Conservation (phyloP, 2,888 invertebrate species). For the Neoitamus cyanurus region DNA sequence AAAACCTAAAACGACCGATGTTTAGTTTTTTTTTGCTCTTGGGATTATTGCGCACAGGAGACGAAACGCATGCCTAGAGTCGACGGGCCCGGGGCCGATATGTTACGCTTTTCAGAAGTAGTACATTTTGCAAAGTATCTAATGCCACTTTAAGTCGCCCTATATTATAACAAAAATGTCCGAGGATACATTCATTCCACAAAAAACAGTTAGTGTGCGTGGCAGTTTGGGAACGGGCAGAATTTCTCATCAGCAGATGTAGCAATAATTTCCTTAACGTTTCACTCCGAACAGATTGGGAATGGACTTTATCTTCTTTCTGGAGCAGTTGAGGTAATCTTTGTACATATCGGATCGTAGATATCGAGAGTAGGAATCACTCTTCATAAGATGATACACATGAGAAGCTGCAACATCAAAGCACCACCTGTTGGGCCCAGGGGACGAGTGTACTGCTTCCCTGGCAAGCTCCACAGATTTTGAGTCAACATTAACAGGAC, state of each 20-base stretch:
- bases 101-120: slow-evolving; percentile 15
- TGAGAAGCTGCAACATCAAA: slow-evolving; percentile 99
- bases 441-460: slow-evolving; percentile 74
- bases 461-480: slow-evolving; percentile 87
- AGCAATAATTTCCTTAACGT: slow-evolving; percentile 59
- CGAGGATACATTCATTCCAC: neutral
- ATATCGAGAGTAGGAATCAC: slow-evolving; percentile 98
- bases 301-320: slow-evolving; percentile 87
- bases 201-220: neutral
- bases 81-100: slow-evolving; percentile 26
- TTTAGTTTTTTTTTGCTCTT: neutral
- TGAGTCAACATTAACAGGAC: slow-evolving; percentile 97
- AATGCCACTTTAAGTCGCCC: neutral
- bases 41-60: neutral
- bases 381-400: slow-evolving; percentile 99
- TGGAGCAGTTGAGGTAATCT: slow-evolving; percentile 93
- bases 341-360: slow-evolving; percentile 98
- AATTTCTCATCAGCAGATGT: neutral
- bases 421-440: slow-evolving; percentile 88
- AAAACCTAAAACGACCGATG: neutral
- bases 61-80: neutral
- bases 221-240: slow-evolving; percentile 28
- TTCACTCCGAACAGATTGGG: slow-evolving; percentile 67
- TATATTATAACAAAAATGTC: neutral
- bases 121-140: neutral